A percentile compares a stretch with the other conserved stretches of the same genome.
Evolutionary conservation across 2,888 invertebrate genomes (phyloP).

Genomic region (Caenorhabditis japonica): DNA sequence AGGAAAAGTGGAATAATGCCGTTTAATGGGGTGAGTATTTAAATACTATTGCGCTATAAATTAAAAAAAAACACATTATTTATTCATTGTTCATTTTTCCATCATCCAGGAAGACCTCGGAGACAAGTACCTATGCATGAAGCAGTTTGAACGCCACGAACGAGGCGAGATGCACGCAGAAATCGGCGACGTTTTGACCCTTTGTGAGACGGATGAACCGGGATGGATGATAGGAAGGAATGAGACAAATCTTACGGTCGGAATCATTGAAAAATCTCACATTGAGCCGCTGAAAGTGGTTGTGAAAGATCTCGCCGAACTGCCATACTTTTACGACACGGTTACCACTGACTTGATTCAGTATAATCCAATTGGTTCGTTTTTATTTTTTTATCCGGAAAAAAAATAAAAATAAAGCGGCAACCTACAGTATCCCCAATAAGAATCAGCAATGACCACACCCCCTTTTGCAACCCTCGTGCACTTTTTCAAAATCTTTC

Average conservation of each 20-base stretch:
- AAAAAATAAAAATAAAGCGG: no score
- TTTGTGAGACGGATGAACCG: constrained; percentile 45
- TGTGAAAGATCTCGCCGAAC: constrained; percentile 24
- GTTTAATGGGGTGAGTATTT: constrained; percentile 6
- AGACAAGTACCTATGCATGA: constrained; percentile 25
- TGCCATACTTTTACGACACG: constrained; percentile 49
- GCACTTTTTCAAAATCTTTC: no score
- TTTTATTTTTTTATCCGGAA: neutral
- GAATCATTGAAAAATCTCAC: constrained; percentile 35
- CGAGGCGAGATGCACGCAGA: constrained; percentile 38
- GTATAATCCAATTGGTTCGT: constrained; percentile 16
- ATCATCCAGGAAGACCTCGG: constrained; percentile 16
- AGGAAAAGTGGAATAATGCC: constrained; percentile 18
- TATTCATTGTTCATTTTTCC: constrained; percentile 2
- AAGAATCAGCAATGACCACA: no score
- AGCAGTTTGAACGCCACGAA: constrained; percentile 23
- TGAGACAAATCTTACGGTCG: constrained; percentile 48
- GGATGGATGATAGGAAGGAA: constrained; percentile 55
- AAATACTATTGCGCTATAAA: neutral
- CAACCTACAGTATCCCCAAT: no score
- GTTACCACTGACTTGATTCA: constrained; percentile 36
- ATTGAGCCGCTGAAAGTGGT: constrained; percentile 26
- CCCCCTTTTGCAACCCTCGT: no score
- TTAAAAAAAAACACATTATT: neutral
- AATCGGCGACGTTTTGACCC: constrained; percentile 48